Evolutionary conservation across 2,113 vertebrate genomes (phyloP), one percentile per base, ranked within the genome.

Genomic region (Ahaetulla prasina): DNA sequence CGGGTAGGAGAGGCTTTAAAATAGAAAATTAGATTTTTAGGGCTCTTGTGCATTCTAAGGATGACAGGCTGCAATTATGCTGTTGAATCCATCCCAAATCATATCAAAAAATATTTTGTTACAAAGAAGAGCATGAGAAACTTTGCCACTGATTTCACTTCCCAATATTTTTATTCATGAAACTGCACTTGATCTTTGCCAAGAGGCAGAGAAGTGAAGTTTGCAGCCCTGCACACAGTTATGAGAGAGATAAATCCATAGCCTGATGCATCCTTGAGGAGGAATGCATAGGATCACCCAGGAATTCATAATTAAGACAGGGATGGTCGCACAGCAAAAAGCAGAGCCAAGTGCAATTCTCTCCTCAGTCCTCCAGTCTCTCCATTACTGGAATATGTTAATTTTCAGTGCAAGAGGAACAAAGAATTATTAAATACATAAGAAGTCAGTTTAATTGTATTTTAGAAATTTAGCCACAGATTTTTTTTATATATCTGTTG

Each of bases 1-100:
- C 90, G 55, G 20, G 25, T 27, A 92, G 25, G 49, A 93, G 0
- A 89, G 88, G 35, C 18, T 35, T 93, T 94, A 95, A 80, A 92
- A 91, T 4, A 27, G 10, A 68, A 93, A 91, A 91, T 3, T 25
- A 8, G 85, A 93, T 49, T 92, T 91, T 92, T 90, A 49, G 54
- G 22, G 5, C 91, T 90, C 47, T 55, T 45, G 45, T 35, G 23
- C 91, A 45, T 84, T 95, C 7, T 12, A 90, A 90, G 4, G 45
- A 35, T 50, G 92, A 91, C 25, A 93, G 87, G 89, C 1, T 90
- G 0, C 92, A 60, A 93, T 90, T 57, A 85, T 1, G 0, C 88
- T 3, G 14, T 74, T 43, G 92, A 93, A 86, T 88, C 12, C 0
- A 1, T 80, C 87, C 30, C 52, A 86, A 89, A 91, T 84, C 94